Conservation (phyloP, 1,140 invertebrate species). For the Drosophila seguyi region DNA sequence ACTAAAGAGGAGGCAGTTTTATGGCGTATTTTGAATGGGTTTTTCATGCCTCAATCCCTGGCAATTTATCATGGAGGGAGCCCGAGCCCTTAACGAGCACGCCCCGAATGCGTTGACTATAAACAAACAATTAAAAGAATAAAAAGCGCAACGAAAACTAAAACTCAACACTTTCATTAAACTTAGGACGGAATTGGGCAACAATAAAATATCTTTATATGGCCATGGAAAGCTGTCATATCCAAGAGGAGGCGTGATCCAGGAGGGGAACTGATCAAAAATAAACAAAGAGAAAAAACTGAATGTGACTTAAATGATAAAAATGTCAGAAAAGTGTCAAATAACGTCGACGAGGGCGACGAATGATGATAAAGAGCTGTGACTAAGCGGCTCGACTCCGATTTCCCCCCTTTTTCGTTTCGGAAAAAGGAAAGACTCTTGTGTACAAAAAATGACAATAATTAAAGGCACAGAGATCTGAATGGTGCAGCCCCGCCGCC, state of each 20-base stretch:
- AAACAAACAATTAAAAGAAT: conserved; percentile 78
- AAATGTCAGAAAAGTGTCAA: conserved; percentile 80
- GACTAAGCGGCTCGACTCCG: conserved; percentile 59
- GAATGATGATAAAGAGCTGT: conserved; percentile 81
- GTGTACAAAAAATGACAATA: conserved; percentile 69
- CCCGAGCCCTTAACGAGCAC: conserved; percentile 61
- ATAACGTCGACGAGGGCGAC: conserved; percentile 76
- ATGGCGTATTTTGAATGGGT: conserved; percentile 73
- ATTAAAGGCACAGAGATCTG: conserved; percentile 75
- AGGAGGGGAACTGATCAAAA: conserved; percentile 30
- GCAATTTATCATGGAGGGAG: conserved; percentile 70
- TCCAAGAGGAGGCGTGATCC: conserved; percentile 14
- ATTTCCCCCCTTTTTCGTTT: conserved; percentile 10
- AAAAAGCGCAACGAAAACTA: conserved; percentile 71
- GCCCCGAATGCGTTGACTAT: conserved; percentile 68
- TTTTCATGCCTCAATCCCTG: conserved; percentile 46
- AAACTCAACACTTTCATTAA: conserved; percentile 83
- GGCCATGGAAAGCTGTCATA: conserved; percentile 63
- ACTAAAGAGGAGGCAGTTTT: conserved; percentile 59
- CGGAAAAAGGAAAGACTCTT: conserved; percentile 11
- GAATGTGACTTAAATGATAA: conserved; percentile 82
- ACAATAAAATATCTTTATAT: conserved; percentile 78
- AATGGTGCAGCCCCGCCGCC: conserved; percentile 45
- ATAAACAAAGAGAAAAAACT: conserved; percentile 47
- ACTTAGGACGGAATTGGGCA: conserved; percentile 63